phyloP scores from a whole-genome alignment of 2,888 invertebrate genomes.

The Nomada ruficornis region DNA sequence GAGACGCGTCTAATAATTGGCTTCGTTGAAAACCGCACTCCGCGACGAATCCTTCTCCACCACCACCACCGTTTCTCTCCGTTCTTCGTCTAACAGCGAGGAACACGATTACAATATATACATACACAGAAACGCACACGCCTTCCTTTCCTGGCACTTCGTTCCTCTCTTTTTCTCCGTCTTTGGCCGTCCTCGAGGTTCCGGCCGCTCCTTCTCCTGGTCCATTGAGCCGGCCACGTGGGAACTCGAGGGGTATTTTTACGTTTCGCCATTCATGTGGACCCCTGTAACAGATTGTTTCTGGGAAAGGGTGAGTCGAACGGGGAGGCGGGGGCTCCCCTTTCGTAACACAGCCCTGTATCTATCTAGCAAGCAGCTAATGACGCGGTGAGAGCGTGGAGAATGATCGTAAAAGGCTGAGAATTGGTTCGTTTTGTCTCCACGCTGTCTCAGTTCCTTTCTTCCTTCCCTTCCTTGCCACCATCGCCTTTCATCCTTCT shows the following conservation, averaged over 20 bases:
- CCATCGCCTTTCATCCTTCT: conserved; percentile 9
- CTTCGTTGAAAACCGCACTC: conserved; percentile 84
- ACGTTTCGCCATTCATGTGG: conserved; percentile 84
- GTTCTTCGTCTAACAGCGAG: conserved; percentile 39
- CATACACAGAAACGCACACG: conserved; percentile 21
- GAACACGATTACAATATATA: conserved; percentile 9
- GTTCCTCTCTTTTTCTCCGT: conserved; percentile 30
- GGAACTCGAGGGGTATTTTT: conserved; percentile 82
- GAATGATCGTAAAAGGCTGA: conserved; percentile 79
- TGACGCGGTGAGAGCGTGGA: conserved; percentile 79
- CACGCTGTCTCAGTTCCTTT: conserved; percentile 72
- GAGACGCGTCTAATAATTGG: conserved; percentile 83
- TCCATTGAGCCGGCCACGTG: conserved; percentile 82
- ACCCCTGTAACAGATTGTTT: conserved; percentile 83
- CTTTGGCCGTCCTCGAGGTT: conserved; percentile 49
- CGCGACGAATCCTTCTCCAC: conserved; percentile 81
- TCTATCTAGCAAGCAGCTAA: conserved; percentile 68
- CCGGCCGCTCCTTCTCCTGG: conserved; percentile 61
- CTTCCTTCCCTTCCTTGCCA: conserved; percentile 23
- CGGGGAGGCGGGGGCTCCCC: conserved; percentile 30
- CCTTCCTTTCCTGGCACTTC: conserved; percentile 65
- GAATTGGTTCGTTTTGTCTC: conserved; percentile 80
- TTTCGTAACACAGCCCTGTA: conserved; percentile 58
- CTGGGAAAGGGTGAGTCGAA: conserved; percentile 75
- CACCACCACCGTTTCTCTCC: conserved; percentile 23